Percentiles rank a stretch among this genome's conserved stretches.
Conservation (phyloP, 2,113 vertebrate genomes). For the Ochotona curzoniae region DNA sequence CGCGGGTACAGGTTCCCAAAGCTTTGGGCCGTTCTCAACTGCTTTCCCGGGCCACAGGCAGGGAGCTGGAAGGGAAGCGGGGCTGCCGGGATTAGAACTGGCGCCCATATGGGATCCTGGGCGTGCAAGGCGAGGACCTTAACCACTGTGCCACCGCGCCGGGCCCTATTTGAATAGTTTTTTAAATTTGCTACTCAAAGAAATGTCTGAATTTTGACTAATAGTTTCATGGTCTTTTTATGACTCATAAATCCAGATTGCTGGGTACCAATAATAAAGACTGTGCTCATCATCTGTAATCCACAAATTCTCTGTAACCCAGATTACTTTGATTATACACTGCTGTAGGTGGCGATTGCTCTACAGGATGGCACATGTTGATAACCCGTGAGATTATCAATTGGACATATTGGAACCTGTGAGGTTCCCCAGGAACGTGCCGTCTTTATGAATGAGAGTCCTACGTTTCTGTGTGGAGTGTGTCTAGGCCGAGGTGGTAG, state of each 20-base stretch:
- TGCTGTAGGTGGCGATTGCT: background rate
- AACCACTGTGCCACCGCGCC: no score
- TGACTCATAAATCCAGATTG: background rate
- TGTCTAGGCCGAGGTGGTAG: background rate
- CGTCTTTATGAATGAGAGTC: background rate
- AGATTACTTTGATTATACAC: conserved; percentile 1
- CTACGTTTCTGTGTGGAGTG: conserved; percentile 4
- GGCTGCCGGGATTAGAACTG: no score
- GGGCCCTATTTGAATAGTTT: no score
- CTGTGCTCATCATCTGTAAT: conserved; percentile 8
- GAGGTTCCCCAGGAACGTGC: background rate
- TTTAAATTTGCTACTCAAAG: background rate
- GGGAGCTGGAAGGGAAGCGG: no score
- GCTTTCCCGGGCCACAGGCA: no score
- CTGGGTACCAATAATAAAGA: background rate
- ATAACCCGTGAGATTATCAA: no score
- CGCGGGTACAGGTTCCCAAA: no score
- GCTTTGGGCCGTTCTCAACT: no score
- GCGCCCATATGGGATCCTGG: no score
- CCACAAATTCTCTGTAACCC: background rate
- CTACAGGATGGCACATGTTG: background rate
- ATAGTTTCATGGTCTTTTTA: background rate
- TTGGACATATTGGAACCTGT: no score
- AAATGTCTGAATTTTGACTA: no score
- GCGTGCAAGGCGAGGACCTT: no score